phyloP scores from a whole-genome alignment of 2,888 invertebrate species.

The Apamea crenata region DNA sequence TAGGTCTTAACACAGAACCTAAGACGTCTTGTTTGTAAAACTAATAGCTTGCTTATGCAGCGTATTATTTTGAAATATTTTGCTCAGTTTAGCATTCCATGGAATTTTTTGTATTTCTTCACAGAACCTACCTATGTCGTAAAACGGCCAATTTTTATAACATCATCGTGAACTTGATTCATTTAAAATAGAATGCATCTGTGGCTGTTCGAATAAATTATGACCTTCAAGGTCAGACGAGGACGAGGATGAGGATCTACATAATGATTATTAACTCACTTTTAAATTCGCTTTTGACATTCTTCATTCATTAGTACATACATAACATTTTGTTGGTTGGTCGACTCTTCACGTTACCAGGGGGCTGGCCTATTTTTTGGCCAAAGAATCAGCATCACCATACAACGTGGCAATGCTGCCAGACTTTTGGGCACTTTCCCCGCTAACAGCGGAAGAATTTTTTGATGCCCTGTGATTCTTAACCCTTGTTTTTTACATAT shows the following conservation, averaged over 20 bases:
- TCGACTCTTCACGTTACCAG: not conserved
- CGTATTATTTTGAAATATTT: conserved; percentile 39
- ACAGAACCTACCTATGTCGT: conserved; percentile 12
- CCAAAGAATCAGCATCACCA: too few relatives aligned
- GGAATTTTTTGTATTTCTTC: conserved; percentile 28
- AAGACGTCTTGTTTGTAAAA: conserved; percentile 19
- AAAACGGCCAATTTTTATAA: conserved; percentile 9
- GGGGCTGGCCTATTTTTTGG: not conserved
- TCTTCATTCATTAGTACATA: conserved; percentile 22
- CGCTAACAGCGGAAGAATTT: too few relatives aligned
- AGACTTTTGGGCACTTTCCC: too few relatives aligned
- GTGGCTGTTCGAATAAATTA: conserved; percentile 17
- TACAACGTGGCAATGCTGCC: too few relatives aligned
- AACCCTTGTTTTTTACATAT: too few relatives aligned
- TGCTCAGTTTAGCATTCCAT: conserved; percentile 19
- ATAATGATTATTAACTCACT: conserved; percentile 54
- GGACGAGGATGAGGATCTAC: conserved; percentile 66
- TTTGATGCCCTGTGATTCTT: too few relatives aligned
- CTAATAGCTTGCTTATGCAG: conserved; percentile 1
- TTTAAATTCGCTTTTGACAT: conserved; percentile 15
- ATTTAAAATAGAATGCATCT: conserved; percentile 45
- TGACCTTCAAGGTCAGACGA: conserved; percentile 68
- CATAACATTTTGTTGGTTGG: not conserved
- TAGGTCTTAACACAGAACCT: conserved; percentile 27
- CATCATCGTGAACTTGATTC: conserved; percentile 39